Percentiles rank a stretch among this genome's conserved stretches.
Evolutionary conservation across 2,113 vertebrate genomes (phyloP).

Genomic region (Antigone vipio): DNA sequence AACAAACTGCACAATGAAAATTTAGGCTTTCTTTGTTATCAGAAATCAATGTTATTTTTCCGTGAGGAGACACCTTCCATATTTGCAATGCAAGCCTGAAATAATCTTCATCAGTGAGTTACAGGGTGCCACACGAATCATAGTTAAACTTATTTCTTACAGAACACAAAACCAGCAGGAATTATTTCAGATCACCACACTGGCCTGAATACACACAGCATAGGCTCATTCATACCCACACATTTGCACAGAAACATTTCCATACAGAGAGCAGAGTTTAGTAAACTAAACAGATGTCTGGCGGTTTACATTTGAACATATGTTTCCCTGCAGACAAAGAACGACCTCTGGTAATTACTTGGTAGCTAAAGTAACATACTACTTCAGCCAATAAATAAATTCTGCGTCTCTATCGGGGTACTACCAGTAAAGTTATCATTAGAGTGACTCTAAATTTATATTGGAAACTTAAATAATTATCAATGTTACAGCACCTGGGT

Average conservation of each 20-base stretch:
- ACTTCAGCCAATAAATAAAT: background rate
- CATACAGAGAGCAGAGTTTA: background rate
- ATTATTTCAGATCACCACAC: background rate
- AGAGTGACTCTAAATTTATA: background rate
- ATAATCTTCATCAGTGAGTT: background rate
- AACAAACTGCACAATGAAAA: background rate
- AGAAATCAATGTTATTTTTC: background rate
- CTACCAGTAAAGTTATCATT: background rate
- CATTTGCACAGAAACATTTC: background rate
- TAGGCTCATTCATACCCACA: background rate
- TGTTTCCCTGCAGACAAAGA: background rate
- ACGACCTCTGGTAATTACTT: background rate
- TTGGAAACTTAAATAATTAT: background rate
- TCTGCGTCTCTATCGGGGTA: background rate
- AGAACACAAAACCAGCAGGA: background rate
- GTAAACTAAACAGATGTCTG: background rate
- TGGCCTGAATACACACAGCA: background rate
- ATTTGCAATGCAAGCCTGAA: background rate
- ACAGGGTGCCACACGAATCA: background rate
- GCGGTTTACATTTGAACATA: background rate
- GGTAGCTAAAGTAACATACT: background rate
- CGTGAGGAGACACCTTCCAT: background rate
- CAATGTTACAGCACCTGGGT: background rate
- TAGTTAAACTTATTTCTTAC: background rate
- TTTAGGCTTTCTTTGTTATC: background rate